A percentile compares a stretch with the other conserved stretches of the same genome.
Evolutionary conservation across 2,797 vertebrate species (phyloP).

Genomic region (Pseudochromis fuscus): DNA sequence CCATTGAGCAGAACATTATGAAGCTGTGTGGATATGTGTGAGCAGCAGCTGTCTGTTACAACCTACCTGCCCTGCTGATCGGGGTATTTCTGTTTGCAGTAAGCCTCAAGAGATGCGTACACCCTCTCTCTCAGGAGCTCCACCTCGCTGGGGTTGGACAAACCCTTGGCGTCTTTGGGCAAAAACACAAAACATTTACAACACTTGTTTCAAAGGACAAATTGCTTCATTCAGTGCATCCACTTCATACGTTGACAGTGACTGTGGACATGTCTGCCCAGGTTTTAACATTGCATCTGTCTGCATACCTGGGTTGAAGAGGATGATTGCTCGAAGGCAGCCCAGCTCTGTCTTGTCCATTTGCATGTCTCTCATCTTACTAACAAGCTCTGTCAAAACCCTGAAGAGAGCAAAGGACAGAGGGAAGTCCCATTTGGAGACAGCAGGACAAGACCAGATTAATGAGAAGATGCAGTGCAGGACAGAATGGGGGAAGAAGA

Average conservation of each 20-base stretch:
- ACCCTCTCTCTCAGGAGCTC: slow-evolving; percentile 93
- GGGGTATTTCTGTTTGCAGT: slow-evolving; percentile 96
- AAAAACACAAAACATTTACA: slow-evolving; percentile 16
- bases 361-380: slow-evolving; percentile 98
- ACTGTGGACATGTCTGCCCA: no score
- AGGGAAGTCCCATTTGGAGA: slow-evolving; percentile 23
- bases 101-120: slow-evolving; percentile 93
- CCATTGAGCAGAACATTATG: background rate
- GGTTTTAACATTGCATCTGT: background rate
- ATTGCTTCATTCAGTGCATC: no score
- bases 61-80: slow-evolving; percentile 94
- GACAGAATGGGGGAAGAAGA: background rate
- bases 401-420: slow-evolving; percentile 71
- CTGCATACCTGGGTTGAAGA: slow-evolving; percentile 92
- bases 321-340: slow-evolving; percentile 90
- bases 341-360: slow-evolving; percentile 97
- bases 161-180: slow-evolving; percentile 90
- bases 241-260: no score
- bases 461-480: slow-evolving; percentile 10
- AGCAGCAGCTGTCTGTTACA: background rate
- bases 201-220: no score
- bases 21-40: background rate
- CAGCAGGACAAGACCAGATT: slow-evolving; percentile 3
- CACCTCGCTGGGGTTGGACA: slow-evolving; percentile 93
- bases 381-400: slow-evolving; percentile 95